Evolutionary conservation across 1,140 invertebrate genomes (phyloP), one percentile per base, ranked within the genome.

Genomic region (Ostrea edulis): DNA sequence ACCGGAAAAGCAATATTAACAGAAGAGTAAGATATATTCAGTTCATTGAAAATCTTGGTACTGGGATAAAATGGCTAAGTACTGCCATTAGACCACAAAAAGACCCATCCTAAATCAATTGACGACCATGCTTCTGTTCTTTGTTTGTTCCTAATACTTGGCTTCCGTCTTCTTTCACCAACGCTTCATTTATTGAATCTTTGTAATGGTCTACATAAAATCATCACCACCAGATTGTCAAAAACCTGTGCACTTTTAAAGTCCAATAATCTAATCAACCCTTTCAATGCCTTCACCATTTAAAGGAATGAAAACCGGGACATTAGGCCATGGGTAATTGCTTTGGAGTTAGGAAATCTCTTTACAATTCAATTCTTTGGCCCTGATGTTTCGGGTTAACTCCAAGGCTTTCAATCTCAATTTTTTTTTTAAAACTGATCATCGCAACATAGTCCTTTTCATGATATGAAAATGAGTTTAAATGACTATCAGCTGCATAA

Each of bases 191-290:
- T 77, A 77, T 9, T 35, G 68, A 12, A 29, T 77, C 29, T 14
- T 77, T n/a, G 12, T 77, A 77, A 29, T 77, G 68, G 68, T 77
- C 29, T 35, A 77, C 9, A 29, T 35, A 8, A 9, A 12, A 14
- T 22, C 25, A 14, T 17, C 9, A 29, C 68, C 14, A 14, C 29
- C 29, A 44, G 14, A 62, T n/a, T 62, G 68, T 77, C 68, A 77
- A 77, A 77, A 77, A 77, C 68, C 68, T 29, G 29, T 77, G 68
- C 25, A 77, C 68, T 77, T 77, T 29, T 35, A 77, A 22, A 77
- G 68, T 35, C 68, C 68, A 77, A 77, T 77, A 77, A 77, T 77
- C 68, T 77, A 25, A 77, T 77, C 68, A 77, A 8, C 22, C 68
- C 14, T 77, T 77, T 77, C 25, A 77, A 77, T 77, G 22, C 68